Conservation (phyloP, 2,888 invertebrate genomes). For the Drosophila fungiperda region DNA sequence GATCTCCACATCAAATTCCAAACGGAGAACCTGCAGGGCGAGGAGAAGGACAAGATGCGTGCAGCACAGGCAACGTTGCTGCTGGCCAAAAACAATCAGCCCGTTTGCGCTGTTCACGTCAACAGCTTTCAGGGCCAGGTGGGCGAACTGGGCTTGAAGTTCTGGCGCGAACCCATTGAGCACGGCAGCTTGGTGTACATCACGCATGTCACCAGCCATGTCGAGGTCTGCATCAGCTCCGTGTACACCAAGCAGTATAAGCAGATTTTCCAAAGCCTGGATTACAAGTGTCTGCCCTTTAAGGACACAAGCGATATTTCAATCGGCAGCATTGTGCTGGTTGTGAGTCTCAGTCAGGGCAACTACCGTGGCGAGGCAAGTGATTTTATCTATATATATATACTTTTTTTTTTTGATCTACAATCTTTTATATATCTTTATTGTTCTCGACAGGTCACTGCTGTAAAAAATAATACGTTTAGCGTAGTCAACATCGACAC, state of each 20-base stretch:
- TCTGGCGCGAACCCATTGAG: slow-evolving; percentile 51
- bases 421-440: too few species aligned
- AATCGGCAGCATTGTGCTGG: slow-evolving; percentile 48
- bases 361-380: slow-evolving; percentile 56
- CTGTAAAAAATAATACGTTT: background rate
- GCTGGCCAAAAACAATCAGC: slow-evolving; percentile 7
- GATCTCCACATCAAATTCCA: slow-evolving; percentile 44
- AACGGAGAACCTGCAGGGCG: background rate
- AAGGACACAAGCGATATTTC: slow-evolving; percentile 1
- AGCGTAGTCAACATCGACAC: slow-evolving; percentile 58
- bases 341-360: slow-evolving; percentile 20
- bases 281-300: slow-evolving; percentile 39
- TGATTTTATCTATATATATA: background rate
- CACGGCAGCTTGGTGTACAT: slow-evolving; percentile 47
- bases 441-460: slow-evolving; percentile 27
- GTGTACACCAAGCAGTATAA: slow-evolving; percentile 36
- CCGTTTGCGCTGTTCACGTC: slow-evolving; percentile 30
- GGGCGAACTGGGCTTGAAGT: slow-evolving; percentile 36
- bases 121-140: slow-evolving; percentile 41
- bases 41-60: slow-evolving; percentile 2
- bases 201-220: slow-evolving; percentile 32
- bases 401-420: background rate
- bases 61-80: slow-evolving; percentile 19
- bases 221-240: slow-evolving; percentile 49
- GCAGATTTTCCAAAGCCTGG: slow-evolving; percentile 41